phyloP scores from a whole-genome alignment of 2,888 invertebrate species.

The Tridacna crocea region DNA sequence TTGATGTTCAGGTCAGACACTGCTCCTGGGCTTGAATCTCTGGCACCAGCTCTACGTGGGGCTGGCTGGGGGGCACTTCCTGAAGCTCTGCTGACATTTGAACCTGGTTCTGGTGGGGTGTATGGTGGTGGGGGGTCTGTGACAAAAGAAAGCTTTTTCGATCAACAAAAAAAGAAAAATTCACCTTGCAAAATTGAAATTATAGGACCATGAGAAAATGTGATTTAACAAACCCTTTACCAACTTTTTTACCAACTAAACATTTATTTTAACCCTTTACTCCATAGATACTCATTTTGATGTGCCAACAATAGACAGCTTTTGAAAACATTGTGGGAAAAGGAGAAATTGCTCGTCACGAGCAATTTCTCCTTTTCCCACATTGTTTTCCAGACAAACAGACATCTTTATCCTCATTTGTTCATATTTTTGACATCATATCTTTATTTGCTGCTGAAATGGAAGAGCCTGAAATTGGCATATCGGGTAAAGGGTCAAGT shows the following conservation, averaged over 20 bases:
- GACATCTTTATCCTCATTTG: no score
- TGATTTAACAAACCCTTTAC: background rate
- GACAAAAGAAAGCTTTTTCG: background rate
- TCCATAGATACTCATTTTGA: background rate
- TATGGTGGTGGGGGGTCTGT: constrained; percentile 57
- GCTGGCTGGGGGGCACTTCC: constrained; percentile 2
- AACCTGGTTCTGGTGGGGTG: constrained; percentile 43
- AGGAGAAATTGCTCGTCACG: background rate
- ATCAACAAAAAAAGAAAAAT: background rate
- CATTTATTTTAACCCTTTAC: constrained; percentile 1
- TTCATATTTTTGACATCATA: no score
- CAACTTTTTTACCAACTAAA: no score
- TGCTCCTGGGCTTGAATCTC: constrained; percentile 1
- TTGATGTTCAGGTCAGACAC: background rate
- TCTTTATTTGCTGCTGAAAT: no score
- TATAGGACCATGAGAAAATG: no score
- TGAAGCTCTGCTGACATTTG: background rate
- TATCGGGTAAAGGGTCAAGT: no score
- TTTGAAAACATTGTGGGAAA: background rate
- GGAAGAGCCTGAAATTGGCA: no score
- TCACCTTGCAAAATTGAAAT: no score
- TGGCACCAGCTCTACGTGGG: constrained; percentile 3
- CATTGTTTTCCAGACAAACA: no score
- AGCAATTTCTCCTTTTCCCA: background rate
- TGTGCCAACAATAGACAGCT: background rate